phyloP scores from a whole-genome alignment of 2,797 vertebrate genomes.

The Molossus alvarezi region DNA sequence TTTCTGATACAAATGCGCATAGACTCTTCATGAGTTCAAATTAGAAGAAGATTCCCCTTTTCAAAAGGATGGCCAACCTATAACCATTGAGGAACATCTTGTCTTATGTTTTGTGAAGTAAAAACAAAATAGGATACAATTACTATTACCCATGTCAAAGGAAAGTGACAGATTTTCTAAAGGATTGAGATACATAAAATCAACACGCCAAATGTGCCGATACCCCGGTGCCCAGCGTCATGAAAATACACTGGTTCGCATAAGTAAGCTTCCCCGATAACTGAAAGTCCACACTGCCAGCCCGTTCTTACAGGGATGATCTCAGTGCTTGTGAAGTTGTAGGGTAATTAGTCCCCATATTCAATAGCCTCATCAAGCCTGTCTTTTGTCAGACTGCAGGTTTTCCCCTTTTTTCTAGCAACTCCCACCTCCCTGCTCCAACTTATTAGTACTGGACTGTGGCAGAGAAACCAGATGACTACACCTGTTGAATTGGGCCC shows the following conservation, averaged over 20 bases:
- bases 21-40: neutral
- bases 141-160: neutral
- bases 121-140: neutral
- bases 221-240: neutral
- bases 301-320: neutral
- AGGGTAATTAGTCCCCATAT: neutral
- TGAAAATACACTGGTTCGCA: neutral
- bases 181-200: neutral
- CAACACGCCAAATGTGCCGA: neutral
- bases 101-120: neutral
- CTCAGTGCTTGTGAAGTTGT: neutral
- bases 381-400: neutral
- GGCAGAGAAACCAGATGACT: neutral
- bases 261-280: neutral
- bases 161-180: slow-evolving; percentile 6
- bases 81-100: neutral
- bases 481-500: neutral
- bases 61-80: neutral
- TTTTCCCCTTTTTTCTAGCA: neutral
- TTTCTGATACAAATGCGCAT: neutral
- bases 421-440: neutral
- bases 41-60: neutral
- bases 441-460: neutral
- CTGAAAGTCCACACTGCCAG: neutral
- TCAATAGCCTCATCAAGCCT: neutral